Percentiles rank a stretch among this genome's conserved stretches.
phyloP scores from a whole-genome alignment of 1,140 invertebrate genomes.

The Drosophila melanica region DNA sequence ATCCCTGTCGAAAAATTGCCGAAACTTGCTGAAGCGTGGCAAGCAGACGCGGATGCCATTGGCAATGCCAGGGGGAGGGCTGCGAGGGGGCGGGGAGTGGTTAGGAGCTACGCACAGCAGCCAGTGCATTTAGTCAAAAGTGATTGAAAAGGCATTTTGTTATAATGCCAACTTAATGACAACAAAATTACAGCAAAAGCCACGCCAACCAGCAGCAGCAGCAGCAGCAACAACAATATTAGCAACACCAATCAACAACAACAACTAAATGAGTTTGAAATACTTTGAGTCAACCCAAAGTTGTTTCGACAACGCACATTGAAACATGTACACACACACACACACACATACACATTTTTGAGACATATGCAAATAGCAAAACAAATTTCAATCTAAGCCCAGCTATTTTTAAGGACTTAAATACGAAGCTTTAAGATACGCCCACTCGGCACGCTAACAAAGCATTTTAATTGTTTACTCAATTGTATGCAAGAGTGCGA shows the following conservation, averaged over 20 bases:
- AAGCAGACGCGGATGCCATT: slow-evolving; percentile 21
- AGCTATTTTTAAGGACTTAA: slow-evolving; percentile 11
- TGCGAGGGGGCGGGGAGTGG: background rate
- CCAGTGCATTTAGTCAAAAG: slow-evolving; percentile 80
- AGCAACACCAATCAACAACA: slow-evolving; percentile 26
- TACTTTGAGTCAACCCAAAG: slow-evolving; percentile 52
- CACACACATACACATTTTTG: background rate
- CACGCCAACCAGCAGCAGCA: slow-evolving; percentile 47
- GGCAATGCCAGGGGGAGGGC: background rate
- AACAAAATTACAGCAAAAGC: slow-evolving; percentile 81
- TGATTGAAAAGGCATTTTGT: slow-evolving; percentile 83
- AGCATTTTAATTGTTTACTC: slow-evolving; percentile 55
- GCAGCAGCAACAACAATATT: slow-evolving; percentile 7
- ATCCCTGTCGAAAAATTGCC: slow-evolving; percentile 76
- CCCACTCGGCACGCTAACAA: slow-evolving; percentile 39
- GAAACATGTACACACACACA: background rate
- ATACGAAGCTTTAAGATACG: background rate
- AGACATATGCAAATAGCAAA: slow-evolving; percentile 17
- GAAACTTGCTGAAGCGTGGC: slow-evolving; percentile 64
- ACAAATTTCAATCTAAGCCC: slow-evolving; percentile 16
- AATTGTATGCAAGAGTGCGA: background rate
- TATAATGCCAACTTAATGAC: slow-evolving; percentile 83
- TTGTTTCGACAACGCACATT: slow-evolving; percentile 24
- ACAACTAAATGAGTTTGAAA: slow-evolving; percentile 55
- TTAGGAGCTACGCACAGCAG: slow-evolving; percentile 14